Conservation (phyloP, 1,140 invertebrate genomes). For the Orchesella cincta region DNA sequence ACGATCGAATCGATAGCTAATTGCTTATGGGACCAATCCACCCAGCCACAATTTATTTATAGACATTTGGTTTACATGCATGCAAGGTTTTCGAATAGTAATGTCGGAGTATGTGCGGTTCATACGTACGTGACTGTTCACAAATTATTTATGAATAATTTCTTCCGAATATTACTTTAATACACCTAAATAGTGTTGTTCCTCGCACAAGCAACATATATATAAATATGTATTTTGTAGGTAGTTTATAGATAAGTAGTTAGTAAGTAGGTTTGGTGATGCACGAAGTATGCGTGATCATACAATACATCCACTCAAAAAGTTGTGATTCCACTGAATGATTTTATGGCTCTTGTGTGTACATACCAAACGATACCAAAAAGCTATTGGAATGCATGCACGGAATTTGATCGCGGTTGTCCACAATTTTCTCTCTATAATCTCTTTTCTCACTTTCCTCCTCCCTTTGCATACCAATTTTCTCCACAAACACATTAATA, state of each 20-base stretch:
- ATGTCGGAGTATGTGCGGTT: not conserved
- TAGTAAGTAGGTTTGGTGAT: not conserved
- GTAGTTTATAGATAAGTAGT: too few species aligned
- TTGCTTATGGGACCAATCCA: conserved; percentile 14
- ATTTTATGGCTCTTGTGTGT: conserved; percentile 21
- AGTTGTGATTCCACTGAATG: conserved; percentile 13
- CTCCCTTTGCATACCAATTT: conserved; percentile 19
- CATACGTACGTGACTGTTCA: conserved; percentile 12
- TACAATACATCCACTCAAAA: not conserved
- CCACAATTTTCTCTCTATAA: conserved; percentile 10
- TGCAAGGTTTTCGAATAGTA: not conserved
- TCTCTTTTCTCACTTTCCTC: conserved; percentile 5
- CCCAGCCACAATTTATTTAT: conserved; percentile 16
- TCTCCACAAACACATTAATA: not conserved
- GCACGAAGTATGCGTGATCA: not conserved
- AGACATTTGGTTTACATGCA: not conserved
- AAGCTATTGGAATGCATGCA: not conserved
- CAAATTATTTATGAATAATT: conserved; percentile 25
- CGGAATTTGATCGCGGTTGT: conserved; percentile 6
- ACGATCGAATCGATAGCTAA: conserved; percentile 26
- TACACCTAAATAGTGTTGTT: too few species aligned
- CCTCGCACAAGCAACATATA: too few species aligned
- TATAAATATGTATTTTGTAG: too few species aligned
- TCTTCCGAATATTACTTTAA: too few species aligned
- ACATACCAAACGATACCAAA: conserved; percentile 1